Percentiles rank a stretch among this genome's conserved stretches.
Evolutionary conservation across 2,113 vertebrate genomes (phyloP).

Genomic region (Zosterops pallidus): DNA sequence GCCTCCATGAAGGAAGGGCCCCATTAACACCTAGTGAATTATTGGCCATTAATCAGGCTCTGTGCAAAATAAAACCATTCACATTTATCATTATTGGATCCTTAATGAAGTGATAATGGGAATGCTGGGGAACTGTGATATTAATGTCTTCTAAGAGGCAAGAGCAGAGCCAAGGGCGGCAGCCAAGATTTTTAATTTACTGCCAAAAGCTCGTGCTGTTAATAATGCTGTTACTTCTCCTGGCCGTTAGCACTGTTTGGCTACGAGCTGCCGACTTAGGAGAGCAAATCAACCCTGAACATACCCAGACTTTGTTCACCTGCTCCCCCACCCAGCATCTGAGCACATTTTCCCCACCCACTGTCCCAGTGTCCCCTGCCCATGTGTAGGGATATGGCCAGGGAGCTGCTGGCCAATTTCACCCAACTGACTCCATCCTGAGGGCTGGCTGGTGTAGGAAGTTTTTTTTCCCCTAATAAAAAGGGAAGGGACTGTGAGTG

Average conservation of each 20-base stretch:
- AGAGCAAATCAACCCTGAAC: background rate
- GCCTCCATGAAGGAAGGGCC: slow-evolving; percentile 43
- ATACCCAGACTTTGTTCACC: background rate
- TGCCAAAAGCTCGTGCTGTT: slow-evolving; percentile 57
- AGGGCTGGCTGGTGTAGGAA: background rate
- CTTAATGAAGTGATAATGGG: slow-evolving; percentile 75
- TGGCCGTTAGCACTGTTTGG: background rate
- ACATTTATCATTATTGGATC: slow-evolving; percentile 70
- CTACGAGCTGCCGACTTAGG: background rate
- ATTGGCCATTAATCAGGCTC: slow-evolving; percentile 68
- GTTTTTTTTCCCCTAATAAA: background rate
- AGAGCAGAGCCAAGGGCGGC: slow-evolving; percentile 59
- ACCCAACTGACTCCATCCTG: background rate
- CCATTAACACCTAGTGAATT: slow-evolving; percentile 72
- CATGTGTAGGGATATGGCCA: rapidly evolving
- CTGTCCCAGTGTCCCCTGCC: background rate
- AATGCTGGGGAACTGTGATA: slow-evolving; percentile 69
- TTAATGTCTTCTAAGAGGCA: slow-evolving; percentile 71
- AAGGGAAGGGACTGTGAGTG: background rate
- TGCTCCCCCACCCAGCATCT: background rate
- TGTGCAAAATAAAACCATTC: slow-evolving; percentile 58
- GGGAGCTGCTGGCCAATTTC: background rate
- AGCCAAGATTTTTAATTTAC: slow-evolving; percentile 72
- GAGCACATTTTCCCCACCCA: rapidly evolving
- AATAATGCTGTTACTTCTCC: slow-evolving; percentile 44